phyloP scores from a whole-genome alignment of 2,888 invertebrate species.

The Caenorhabditis panamensis region DNA sequence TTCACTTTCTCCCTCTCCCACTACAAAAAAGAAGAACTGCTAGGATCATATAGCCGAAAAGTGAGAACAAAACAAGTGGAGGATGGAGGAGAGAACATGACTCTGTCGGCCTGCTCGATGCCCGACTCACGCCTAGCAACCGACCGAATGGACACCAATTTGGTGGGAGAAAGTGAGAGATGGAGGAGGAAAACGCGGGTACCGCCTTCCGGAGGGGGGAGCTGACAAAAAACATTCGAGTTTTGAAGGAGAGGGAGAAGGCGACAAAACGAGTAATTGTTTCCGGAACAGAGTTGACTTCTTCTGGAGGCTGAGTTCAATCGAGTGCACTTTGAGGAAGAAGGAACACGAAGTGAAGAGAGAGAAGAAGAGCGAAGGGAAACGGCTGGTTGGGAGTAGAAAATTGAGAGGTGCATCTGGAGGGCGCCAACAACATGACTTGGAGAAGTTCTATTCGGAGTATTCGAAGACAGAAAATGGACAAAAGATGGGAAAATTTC shows the following conservation, averaged over 20 bases:
- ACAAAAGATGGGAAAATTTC: too few relatives aligned
- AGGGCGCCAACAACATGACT: background rate
- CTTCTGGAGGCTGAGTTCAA: constrained; percentile 4
- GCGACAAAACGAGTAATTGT: constrained; percentile 49
- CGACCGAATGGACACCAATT: constrained; percentile 22
- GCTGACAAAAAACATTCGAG: constrained; percentile 21
- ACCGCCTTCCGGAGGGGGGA: constrained; percentile 11
- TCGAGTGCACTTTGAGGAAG: constrained; percentile 7
- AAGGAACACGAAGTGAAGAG: background rate
- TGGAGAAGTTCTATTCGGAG: too few relatives aligned
- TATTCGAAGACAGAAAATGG: too few relatives aligned
- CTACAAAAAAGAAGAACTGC: too few relatives aligned
- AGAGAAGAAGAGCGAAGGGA: background rate
- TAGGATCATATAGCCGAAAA: too few relatives aligned
- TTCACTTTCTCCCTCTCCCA: background rate
- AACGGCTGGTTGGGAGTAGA: background rate
- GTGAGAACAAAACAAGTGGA: background rate
- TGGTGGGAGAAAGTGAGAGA: constrained; percentile 10
- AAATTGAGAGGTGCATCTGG: background rate
- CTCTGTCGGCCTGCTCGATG: background rate
- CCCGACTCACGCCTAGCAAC: constrained; percentile 36
- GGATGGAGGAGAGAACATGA: constrained; percentile 4
- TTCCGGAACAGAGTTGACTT: constrained; percentile 47
- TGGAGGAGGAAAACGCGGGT: constrained; percentile 4
- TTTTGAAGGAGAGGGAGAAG: constrained; percentile 1